Conservation (phyloP, 2,888 invertebrate species). For the Drosophila cognata region DNA sequence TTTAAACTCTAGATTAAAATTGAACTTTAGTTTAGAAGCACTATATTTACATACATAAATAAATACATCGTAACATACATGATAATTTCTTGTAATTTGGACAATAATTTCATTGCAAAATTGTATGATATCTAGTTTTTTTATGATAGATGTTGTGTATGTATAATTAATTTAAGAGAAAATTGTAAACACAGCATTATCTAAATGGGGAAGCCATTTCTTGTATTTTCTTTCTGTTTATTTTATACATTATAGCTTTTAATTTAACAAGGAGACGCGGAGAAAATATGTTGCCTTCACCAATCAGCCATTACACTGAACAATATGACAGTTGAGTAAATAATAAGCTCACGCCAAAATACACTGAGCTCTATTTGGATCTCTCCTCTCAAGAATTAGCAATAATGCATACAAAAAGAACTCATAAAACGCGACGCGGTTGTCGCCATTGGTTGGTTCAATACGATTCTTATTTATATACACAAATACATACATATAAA, state of each 20-base stretch:
- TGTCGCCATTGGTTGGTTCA: neutral
- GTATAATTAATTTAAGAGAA: neutral
- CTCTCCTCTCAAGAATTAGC: neutral
- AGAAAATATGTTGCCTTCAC: neutral
- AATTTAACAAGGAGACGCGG: too few species aligned
- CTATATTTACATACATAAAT: neutral
- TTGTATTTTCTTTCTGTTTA: neutral
- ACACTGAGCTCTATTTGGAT: neutral
- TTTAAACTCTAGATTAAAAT: neutral
- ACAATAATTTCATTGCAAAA: neutral
- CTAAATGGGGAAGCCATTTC: neutral
- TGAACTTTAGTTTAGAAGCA: neutral
- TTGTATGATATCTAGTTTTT: neutral
- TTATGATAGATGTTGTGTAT: neutral
- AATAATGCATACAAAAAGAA: neutral
- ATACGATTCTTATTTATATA: neutral
- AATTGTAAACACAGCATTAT: neutral
- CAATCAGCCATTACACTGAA: neutral
- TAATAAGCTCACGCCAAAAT: neutral
- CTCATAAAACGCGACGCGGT: too few species aligned
- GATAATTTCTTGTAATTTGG: neutral
- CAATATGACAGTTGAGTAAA: neutral
- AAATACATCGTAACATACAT: neutral
- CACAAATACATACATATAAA: too few species aligned
- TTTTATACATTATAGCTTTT: neutral